Base-by-base conservation (phyloP, 2,888 invertebrate species). In the Dinocampus coccinellae region DNA sequence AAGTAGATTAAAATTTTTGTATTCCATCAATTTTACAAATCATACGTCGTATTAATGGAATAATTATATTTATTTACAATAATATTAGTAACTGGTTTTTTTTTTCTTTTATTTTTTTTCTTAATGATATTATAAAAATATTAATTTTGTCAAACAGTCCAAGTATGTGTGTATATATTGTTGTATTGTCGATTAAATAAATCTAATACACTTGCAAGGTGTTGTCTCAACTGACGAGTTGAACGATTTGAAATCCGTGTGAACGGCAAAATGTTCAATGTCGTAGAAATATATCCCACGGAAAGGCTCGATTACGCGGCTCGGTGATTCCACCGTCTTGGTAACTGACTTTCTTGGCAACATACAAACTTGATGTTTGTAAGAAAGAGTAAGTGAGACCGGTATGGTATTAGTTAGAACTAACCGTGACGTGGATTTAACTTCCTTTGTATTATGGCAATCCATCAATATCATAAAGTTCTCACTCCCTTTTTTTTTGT, bases 321-420 rank as follows among this genome's bases (percentile, higher is more conserved):
- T 57, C 66, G 66, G 55, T 66, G 66, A 66, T 58, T 66, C 39
- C n/a, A 29, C 9, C 20, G 34, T 34, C 33, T 34, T 24, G 29
- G 53, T 34, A 11, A 34, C 22, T 55, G 20, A 24, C 26, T 66
- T 66, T 66, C 66, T 29, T 66, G 53, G 61, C n/a, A 70, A 33
- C 47, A 60, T 60, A 55, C 69, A 72, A 26, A 57, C 67, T n/a
- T 33, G 60, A 68, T 60, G n/a, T n/a, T n/a, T n/a, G n/a, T n/a
- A 52, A 34, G 67, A 70, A 9, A 33, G 58, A 24, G 33, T 39
- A 52, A 26, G 39, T 3, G n/a, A 39, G 39, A 20, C 16, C 3
- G 16, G 4, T 1, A 16, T 7, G 6, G 42, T n/a, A n/a, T 20
- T n/a, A 47, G 16, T n/a, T 13, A 20, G 47, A 47, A 47, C 47